These are phyloP conservation scores for Psittacus erithacus DNA, from an alignment of 2,113 vertebrate species.

Conservation along the genomic window DNA sequence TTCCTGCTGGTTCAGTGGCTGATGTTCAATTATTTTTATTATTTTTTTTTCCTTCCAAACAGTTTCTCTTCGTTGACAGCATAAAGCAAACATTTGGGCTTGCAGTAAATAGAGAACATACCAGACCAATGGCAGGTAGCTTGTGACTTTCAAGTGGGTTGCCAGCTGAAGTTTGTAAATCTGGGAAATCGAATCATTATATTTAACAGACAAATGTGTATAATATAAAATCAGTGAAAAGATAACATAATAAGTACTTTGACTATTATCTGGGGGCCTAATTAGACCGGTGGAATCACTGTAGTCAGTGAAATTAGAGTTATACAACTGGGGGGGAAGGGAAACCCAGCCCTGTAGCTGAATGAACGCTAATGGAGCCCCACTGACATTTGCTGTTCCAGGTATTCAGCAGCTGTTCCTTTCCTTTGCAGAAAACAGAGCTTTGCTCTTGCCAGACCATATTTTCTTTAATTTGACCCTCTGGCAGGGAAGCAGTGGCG, in stretches of 20 bases:
- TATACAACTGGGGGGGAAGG: constrained; percentile 34
- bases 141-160: constrained; percentile 27
- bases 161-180: constrained; percentile 33
- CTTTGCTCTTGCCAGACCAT: not conserved
- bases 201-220: constrained; percentile 59
- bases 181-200: constrained; percentile 22
- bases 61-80: constrained; percentile 15
- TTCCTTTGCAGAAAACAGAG: not conserved
- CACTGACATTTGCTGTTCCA: constrained; percentile 46
- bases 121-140: constrained; percentile 31
- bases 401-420: constrained; percentile 33
- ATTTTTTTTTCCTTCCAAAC: not conserved
- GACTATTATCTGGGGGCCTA: constrained; percentile 64
- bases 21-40: constrained; percentile 45
- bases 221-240: constrained; percentile 64
- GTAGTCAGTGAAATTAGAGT: constrained; percentile 53
- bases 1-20: constrained; percentile 40
- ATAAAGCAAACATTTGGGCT: constrained; percentile 51
- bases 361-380: not conserved
- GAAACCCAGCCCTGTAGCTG: constrained; percentile 23
- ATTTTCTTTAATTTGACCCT: not conserved
- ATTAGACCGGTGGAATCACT: constrained; percentile 52
- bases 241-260: constrained; percentile 65
- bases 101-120: constrained; percentile 47
- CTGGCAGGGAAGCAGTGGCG: not conserved